Evolutionary conservation across 2,888 invertebrate genomes (phyloP), one percentile per base, ranked within the genome.

Genomic region (Pardosa pseudoannulata): DNA sequence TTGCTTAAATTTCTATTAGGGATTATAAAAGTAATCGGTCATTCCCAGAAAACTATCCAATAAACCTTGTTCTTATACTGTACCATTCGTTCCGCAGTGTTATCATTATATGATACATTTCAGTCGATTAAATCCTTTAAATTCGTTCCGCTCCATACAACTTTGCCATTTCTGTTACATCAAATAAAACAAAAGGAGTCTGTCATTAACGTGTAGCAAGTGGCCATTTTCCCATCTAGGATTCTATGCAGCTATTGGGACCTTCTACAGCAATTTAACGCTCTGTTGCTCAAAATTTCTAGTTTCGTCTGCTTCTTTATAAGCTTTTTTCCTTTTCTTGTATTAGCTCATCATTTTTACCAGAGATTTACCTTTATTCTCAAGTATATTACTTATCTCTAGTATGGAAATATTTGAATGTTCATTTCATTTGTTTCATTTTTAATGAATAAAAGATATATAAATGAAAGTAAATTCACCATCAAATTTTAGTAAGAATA

Each of bases 131-230:
- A 83, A 72, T 65, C 50, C 72, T 71, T 67, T 67, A 76, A 83
- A 72, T 56, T 71, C 71, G 72, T 56, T 46, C 72, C 76, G 83
- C 72, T 83, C 28, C 23, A 73, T 83, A 71, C 83, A 83, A 76
- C 83, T 83, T 78, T 72, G 64, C 71, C 67, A 73, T 64, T 72
- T 76, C 83, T 83, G 71, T 78, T 72, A 64, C 83, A 78, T 83
- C 83, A 83, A 83, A 83, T 83, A 83, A 83, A 83, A 83, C 83
- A 76, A 72, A 83, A 83, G 83, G 78, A 78, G 67, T 32, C 76
- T 83, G 78, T 83, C 83, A 83, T 83, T 83, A 83, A 78, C 83
- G 83, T 83, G 46, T 71, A 83, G 83, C 83, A 78, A 83, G 83
- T 78, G 83, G 83, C 83, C 67, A 83, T 83, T 83, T 83, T 83